phyloP scores from a whole-genome alignment of 2,888 invertebrate genomes.

The Drosophila helvetica region DNA sequence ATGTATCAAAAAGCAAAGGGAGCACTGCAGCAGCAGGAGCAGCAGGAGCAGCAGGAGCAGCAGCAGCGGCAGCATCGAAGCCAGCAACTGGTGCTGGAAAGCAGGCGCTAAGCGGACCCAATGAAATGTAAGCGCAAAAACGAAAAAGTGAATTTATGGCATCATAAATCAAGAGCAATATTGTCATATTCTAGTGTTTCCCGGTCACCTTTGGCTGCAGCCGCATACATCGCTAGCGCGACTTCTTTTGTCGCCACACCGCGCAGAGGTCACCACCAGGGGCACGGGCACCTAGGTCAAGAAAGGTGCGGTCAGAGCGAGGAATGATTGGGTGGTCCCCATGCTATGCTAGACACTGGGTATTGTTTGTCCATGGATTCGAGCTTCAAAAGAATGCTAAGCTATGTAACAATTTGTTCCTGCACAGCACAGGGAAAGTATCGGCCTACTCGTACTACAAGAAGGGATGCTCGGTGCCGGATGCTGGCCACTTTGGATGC shows the following conservation, averaged over 20 bases:
- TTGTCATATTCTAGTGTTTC: constrained; percentile 76
- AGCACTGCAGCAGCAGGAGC: not conserved
- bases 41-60: not conserved
- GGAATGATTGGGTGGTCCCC: not conserved
- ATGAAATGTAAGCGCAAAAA: constrained; percentile 54
- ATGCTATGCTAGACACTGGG: constrained; percentile 6
- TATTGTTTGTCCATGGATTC: constrained; percentile 9
- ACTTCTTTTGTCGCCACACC: constrained; percentile 12
- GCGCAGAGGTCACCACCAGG: constrained; percentile 13
- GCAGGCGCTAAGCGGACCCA: constrained; percentile 16
- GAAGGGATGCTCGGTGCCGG: not conserved
- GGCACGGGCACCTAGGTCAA: not conserved
- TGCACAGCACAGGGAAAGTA: not conserved
- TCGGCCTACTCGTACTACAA: not conserved
- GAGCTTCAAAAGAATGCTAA: constrained; percentile 3
- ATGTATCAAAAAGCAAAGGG: constrained; percentile 10
- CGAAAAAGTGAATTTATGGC: constrained; percentile 81
- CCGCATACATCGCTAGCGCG: constrained; percentile 12
- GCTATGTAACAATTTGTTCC: constrained; percentile 19
- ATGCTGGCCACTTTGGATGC: not conserved
- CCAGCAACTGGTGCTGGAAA: not conserved
- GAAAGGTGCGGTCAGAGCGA: not conserved
- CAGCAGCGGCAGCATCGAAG: too few relatives aligned
- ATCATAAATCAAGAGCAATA: constrained; percentile 82
- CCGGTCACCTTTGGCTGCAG: constrained; percentile 52